Percentiles rank a stretch among this genome's conserved stretches.
Conservation (phyloP, 1,140 invertebrate genomes). For the Zaprionus africanus region DNA sequence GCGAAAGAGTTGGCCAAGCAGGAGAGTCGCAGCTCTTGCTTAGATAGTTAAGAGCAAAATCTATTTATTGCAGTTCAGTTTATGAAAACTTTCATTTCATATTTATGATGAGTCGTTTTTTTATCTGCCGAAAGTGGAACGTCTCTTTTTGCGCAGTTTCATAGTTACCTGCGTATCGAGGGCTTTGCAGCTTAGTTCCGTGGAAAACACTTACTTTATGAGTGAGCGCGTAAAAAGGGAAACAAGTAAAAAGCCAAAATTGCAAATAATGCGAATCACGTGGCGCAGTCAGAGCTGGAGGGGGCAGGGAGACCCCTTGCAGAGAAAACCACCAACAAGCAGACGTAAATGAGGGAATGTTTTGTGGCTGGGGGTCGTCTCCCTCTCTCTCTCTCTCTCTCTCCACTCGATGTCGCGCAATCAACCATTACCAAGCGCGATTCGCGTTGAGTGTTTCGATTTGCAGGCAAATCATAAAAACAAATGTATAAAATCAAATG, state of each 20-base stretch:
- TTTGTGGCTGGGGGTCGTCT: slow-evolving; percentile 22
- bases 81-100: background rate
- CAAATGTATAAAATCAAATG: slow-evolving; percentile 82
- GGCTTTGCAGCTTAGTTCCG: slow-evolving; percentile 5
- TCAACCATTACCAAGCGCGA: slow-evolving; percentile 77
- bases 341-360: slow-evolving; percentile 43
- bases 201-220: slow-evolving; percentile 42
- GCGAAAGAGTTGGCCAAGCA: background rate
- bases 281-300: slow-evolving; percentile 39
- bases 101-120: background rate
- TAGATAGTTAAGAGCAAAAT: background rate
- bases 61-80: background rate
- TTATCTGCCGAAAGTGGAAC: background rate
- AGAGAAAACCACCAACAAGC: slow-evolving; percentile 33
- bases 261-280: slow-evolving; percentile 81
- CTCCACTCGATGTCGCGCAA: slow-evolving; percentile 56
- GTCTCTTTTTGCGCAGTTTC: background rate
- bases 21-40: background rate
- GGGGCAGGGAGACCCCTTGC: slow-evolving; percentile 7
- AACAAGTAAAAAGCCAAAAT: slow-evolving; percentile 72
- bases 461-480: slow-evolving; percentile 82
- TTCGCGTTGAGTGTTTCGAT: slow-evolving; percentile 79
- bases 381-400: background rate
- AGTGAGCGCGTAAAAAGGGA: slow-evolving; percentile 52
- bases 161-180: background rate